A percentile compares a stretch with the other conserved stretches of the same genome.
Evolutionary conservation across 2,113 vertebrate genomes (phyloP).

Genomic region (Platysternon megacephalum): DNA sequence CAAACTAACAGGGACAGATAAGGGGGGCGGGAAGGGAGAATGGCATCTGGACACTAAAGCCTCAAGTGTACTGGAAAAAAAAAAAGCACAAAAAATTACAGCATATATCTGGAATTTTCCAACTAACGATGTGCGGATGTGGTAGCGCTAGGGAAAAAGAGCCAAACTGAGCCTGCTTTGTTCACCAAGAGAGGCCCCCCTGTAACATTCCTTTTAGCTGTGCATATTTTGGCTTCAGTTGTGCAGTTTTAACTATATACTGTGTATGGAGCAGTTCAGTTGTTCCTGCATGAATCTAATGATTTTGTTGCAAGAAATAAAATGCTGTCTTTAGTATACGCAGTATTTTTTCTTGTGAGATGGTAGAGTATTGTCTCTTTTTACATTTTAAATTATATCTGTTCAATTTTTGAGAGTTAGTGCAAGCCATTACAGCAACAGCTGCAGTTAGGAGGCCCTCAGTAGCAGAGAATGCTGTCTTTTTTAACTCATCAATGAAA

Average conservation of each 20-base stretch:
- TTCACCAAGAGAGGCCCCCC: slow-evolving; percentile 94
- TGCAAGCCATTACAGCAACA: slow-evolving; percentile 63
- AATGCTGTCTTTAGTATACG: slow-evolving; percentile 7
- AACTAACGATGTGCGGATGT: slow-evolving; percentile 99
- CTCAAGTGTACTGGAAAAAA: slow-evolving; percentile 84
- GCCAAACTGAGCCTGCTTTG: slow-evolving; percentile 99
- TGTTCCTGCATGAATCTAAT: slow-evolving; percentile 77
- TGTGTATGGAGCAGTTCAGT: slow-evolving; percentile 86
- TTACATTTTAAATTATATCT: slow-evolving; percentile 54
- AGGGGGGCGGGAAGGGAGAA: slow-evolving; percentile 63
- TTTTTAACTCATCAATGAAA: slow-evolving; percentile 68
- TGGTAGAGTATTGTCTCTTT: background rate
- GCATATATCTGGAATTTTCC: slow-evolving; percentile 99
- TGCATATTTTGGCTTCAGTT: slow-evolving; percentile 97
- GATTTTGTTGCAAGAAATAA: slow-evolving; percentile 71
- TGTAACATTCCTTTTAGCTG: slow-evolving; percentile 97
- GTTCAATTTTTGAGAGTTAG: slow-evolving; percentile 45
- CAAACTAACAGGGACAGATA: slow-evolving; percentile 84
- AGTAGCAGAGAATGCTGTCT: slow-evolving; percentile 66
- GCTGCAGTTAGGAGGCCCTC: slow-evolving; percentile 72
- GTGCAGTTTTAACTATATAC: slow-evolving; percentile 92
- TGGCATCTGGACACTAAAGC: slow-evolving; percentile 96
- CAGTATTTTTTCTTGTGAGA: slow-evolving; percentile 27
- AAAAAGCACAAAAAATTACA: slow-evolving; percentile 91
- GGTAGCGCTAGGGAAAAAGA: slow-evolving; percentile 94